Conservation (phyloP, 2,113 vertebrate species). For the Odontophorus gujanensis region DNA sequence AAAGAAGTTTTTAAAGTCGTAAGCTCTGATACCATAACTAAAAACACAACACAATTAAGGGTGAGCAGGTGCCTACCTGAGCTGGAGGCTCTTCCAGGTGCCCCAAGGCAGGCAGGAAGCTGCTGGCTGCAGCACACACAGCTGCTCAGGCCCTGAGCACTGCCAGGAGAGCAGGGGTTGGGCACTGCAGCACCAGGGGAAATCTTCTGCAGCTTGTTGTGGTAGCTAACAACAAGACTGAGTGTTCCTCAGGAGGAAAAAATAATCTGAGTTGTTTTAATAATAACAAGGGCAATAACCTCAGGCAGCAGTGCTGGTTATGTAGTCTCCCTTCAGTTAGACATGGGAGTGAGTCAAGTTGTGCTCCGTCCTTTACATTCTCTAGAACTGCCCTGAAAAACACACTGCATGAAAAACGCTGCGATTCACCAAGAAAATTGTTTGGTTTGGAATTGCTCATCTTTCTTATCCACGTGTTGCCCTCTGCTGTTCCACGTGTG, state of each 20-base stretch:
- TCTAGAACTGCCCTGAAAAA: background rate
- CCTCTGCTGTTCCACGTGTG: background rate
- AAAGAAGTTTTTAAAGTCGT: background rate
- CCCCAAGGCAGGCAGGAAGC: background rate
- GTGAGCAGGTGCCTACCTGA: background rate
- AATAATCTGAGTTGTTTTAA: background rate
- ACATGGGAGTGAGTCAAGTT: rapidly evolving
- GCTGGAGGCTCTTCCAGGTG: background rate
- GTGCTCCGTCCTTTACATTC: background rate
- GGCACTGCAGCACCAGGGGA: background rate
- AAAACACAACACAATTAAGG: background rate
- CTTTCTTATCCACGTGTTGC: background rate
- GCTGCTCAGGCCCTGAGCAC: background rate
- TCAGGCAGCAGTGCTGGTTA: background rate
- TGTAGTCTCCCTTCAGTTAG: background rate
- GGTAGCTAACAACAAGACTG: background rate
- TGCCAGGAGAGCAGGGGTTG: background rate
- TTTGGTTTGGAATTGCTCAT: background rate
- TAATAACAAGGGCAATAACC: background rate
- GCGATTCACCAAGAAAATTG: background rate
- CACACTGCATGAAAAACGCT: background rate
- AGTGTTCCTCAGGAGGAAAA: background rate
- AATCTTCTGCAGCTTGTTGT: background rate
- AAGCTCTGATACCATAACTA: background rate
- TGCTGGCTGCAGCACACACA: background rate